phyloP scores from a whole-genome alignment of 2,797 vertebrate species.

The Naso thynnoides region DNA sequence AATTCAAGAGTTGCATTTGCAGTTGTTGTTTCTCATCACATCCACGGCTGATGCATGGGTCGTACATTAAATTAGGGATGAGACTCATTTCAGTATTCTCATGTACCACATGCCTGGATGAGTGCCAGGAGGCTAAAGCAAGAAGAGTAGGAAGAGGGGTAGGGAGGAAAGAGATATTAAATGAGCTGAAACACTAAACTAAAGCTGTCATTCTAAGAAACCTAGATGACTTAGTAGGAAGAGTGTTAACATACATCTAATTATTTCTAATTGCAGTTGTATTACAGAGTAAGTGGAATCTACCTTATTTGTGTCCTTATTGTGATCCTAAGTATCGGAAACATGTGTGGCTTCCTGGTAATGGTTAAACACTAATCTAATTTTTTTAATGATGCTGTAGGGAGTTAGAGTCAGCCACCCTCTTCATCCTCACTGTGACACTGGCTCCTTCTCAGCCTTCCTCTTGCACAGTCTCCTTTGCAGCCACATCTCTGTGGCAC shows the following conservation, averaged over 20 bases:
- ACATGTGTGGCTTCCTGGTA: neutral
- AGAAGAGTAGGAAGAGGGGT: conserved; percentile 11
- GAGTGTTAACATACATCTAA: conserved; percentile 12
- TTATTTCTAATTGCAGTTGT: conserved; percentile 31
- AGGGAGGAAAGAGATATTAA: conserved; percentile 34
- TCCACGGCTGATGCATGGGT: conserved; percentile 18
- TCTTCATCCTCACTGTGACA: conserved; percentile 37
- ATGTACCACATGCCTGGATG: conserved; percentile 29
- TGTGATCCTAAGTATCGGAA: conserved; percentile 1
- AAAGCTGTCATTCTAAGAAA: conserved; percentile 32
- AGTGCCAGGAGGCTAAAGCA: conserved; percentile 37
- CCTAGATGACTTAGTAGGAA: conserved; percentile 23
- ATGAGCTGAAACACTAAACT: conserved; percentile 45
- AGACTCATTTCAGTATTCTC: conserved; percentile 40
- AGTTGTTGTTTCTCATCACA: conserved; percentile 26
- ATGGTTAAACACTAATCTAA: neutral
- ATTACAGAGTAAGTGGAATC: conserved; percentile 4
- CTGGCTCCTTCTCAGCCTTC: conserved; percentile 37
- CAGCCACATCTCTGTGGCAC: conserved; percentile 54
- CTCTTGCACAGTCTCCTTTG: conserved; percentile 46
- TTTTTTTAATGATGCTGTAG: conserved; percentile 29
- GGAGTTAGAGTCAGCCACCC: conserved; percentile 47
- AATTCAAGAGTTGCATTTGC: conserved; percentile 25
- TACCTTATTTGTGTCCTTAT: neutral
- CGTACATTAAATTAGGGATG: conserved; percentile 28